Evolutionary conservation across 2,113 vertebrate genomes (phyloP).

Genomic region (human (Homo sapiens)): DNA sequence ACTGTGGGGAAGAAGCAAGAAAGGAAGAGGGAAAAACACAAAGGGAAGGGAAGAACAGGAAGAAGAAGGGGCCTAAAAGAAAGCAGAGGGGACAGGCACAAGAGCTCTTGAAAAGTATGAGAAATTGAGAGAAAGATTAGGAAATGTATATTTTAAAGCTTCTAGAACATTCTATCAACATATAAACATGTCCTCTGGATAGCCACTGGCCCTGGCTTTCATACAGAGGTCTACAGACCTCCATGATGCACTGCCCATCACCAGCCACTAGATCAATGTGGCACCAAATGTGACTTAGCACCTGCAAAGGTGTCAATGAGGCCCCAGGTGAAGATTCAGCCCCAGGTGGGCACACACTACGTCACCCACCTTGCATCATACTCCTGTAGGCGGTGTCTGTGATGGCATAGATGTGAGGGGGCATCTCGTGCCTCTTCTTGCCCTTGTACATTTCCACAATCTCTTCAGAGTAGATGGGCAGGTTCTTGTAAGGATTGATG

Average conservation of each 20-base stretch:
- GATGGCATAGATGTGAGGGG: conserved; percentile 99
- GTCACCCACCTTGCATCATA: conserved; percentile 98
- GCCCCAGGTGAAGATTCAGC: not conserved
- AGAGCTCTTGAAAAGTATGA: not conserved
- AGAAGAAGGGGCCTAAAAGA: not conserved
- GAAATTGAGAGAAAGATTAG: not conserved
- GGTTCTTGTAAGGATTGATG: conserved; percentile 99
- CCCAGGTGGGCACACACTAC: fast-evolving
- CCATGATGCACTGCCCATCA: too few species aligned
- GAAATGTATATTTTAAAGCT: not conserved
- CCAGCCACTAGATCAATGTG: not conserved
- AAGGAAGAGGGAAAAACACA: not conserved
- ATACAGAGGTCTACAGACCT: not conserved
- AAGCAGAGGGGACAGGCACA: not conserved
- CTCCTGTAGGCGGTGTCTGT: conserved; percentile 98
- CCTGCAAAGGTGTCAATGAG: fast-evolving
- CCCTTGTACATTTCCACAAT: conserved; percentile 99
- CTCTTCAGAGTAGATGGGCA: conserved; percentile 99
- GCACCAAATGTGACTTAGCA: not conserved
- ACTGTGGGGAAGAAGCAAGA: not conserved
- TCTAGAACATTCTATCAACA: not conserved
- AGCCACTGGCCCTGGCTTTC: not conserved
- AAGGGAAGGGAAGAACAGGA: not conserved
- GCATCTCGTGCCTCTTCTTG: conserved; percentile 99
- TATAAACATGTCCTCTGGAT: not conserved